Evolutionary conservation across 1,140 invertebrate species (phyloP).

Genomic region (Danaus melanippus): DNA sequence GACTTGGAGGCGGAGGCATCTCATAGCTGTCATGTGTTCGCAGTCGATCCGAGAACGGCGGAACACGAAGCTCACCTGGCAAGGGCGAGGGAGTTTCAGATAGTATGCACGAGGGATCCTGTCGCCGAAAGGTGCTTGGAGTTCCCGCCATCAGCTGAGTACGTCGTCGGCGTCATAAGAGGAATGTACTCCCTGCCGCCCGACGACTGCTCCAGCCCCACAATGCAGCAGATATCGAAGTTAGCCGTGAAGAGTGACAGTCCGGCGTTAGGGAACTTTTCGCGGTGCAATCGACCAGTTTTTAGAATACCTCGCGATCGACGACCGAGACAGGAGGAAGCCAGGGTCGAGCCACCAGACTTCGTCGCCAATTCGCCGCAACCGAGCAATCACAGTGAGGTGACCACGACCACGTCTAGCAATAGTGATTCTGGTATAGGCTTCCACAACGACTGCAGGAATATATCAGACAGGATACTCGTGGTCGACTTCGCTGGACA

Average conservation of each 20-base stretch:
- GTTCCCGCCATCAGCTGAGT: slow-evolving; percentile 91
- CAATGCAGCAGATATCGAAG: slow-evolving; percentile 60
- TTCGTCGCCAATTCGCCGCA: slow-evolving; percentile 82
- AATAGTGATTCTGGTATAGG: slow-evolving; percentile 97
- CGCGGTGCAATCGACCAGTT: slow-evolving; percentile 46
- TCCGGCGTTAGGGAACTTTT: slow-evolving; percentile 50
- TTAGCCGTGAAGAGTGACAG: slow-evolving; percentile 56
- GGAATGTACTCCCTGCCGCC: slow-evolving; percentile 77
- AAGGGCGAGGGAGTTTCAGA: slow-evolving; percentile 84
- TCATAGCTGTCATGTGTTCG: slow-evolving; percentile 96
- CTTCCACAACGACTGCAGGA: slow-evolving; percentile 88
- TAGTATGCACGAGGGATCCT: slow-evolving; percentile 82
- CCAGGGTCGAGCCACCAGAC: slow-evolving; percentile 44
- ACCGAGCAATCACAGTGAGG: slow-evolving; percentile 84
- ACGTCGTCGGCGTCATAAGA: slow-evolving; percentile 83
- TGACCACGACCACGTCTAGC: slow-evolving; percentile 85
- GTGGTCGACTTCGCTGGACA: slow-evolving; percentile 82
- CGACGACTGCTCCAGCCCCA: slow-evolving; percentile 55
- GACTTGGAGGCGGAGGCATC: slow-evolving; percentile 72
- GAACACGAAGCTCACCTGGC: slow-evolving; percentile 85
- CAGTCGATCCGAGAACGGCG: slow-evolving; percentile 87
- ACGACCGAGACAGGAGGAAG: slow-evolving; percentile 43
- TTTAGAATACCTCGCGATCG: slow-evolving; percentile 45
- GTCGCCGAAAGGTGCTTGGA: slow-evolving; percentile 83
- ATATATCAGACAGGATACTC: slow-evolving; percentile 85